Conservation (phyloP, 1,140 invertebrate genomes). For the Parapsyche elsis region DNA sequence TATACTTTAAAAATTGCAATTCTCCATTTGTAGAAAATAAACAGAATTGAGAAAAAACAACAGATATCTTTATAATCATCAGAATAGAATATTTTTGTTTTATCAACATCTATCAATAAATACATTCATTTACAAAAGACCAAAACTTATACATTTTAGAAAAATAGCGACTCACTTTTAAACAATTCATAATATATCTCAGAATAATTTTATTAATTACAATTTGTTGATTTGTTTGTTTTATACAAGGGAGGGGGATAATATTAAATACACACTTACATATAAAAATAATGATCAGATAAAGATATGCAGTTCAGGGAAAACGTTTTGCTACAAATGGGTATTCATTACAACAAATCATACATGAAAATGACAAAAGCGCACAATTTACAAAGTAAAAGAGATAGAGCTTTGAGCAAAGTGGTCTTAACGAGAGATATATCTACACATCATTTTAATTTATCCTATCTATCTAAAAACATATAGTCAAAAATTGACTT, state of each 20-base stretch:
- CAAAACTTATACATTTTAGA: constrained; percentile 17
- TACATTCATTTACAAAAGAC: constrained; percentile 1
- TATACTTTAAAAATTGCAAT: too few species aligned
- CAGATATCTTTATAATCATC: neutral
- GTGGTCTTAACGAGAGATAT: constrained; percentile 23
- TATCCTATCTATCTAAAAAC: constrained; percentile 56
- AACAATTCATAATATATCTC: neutral
- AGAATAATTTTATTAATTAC: neutral
- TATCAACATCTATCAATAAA: neutral
- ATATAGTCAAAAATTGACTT: constrained; percentile 65
- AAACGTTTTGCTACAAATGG: neutral
- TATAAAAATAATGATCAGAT: constrained; percentile 16
- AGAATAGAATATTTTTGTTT: neutral
- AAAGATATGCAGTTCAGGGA: constrained; percentile 19
- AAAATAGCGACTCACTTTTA: constrained; percentile 7
- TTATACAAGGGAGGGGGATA: neutral
- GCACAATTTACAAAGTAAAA: neutral
- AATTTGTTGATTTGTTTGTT: constrained; percentile 1
- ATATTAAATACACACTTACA: constrained; percentile 13
- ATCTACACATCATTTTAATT: constrained; percentile 44
- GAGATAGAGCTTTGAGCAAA: constrained; percentile 50
- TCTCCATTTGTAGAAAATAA: too few species aligned
- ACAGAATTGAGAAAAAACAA: neutral
- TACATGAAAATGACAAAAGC: constrained; percentile 11
- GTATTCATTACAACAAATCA: neutral